Evolutionary conservation across 2,113 vertebrate genomes (phyloP).

Genomic region (Pangasianodon hypophthalmus): DNA sequence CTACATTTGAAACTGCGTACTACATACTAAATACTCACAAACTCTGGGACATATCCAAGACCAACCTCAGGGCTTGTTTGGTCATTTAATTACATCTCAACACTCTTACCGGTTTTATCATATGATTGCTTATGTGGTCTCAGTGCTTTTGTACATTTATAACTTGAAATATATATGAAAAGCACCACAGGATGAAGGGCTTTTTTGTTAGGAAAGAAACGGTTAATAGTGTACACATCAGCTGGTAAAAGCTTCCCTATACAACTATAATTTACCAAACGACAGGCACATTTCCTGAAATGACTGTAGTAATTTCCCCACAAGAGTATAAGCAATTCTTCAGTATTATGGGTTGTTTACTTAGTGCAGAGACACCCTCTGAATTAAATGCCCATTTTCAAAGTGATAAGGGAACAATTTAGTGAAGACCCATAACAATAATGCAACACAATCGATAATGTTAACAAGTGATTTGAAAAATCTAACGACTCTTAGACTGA

Average conservation of each 20-base stretch:
- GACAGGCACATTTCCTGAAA: conserved; percentile 25
- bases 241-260: conserved; percentile 23
- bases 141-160: background rate
- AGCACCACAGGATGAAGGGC: background rate
- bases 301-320: conserved; percentile 9
- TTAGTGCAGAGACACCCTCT: conserved; percentile 23
- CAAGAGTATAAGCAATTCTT: conserved; percentile 36
- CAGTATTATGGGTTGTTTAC: conserved; percentile 39
- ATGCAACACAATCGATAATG: conserved; percentile 39
- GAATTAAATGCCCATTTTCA: conserved; percentile 38
- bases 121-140: background rate
- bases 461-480: conserved; percentile 54
- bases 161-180: background rate
- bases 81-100: background rate
- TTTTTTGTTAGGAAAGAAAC: conserved; percentile 14
- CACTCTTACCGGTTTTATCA: conserved; percentile 16
- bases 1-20: background rate
- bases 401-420: conserved; percentile 53
- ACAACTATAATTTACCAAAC: conserved; percentile 35
- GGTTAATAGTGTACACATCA: background rate
- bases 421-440: conserved; percentile 56
- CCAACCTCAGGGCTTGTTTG: conserved; percentile 1
- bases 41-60: background rate
- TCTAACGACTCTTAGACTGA: conserved; percentile 50
- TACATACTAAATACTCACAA: conserved; percentile 10